phyloP scores from a whole-genome alignment of 2,888 invertebrate species.

The Labia minor region DNA sequence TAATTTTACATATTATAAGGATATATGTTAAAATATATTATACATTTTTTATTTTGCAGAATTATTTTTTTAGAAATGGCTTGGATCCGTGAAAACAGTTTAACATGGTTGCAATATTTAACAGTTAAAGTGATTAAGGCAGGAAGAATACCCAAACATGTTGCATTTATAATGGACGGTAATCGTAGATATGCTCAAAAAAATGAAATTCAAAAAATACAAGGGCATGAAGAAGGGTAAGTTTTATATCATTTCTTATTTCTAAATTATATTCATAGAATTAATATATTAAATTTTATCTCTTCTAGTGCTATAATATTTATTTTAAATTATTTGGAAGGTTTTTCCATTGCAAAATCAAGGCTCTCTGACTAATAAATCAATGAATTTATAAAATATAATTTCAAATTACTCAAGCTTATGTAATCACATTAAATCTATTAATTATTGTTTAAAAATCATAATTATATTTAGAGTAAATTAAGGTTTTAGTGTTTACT shows the following conservation, averaged over 20 bases:
- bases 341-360: neutral
- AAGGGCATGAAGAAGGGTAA: slow-evolving; percentile 66
- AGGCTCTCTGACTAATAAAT: too few species aligned
- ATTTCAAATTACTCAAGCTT: too few species aligned
- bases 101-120: slow-evolving; percentile 41
- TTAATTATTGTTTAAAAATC: too few species aligned
- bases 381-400: too few species aligned
- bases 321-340: neutral
- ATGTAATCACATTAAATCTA: too few species aligned
- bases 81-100: slow-evolving; percentile 37
- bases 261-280: neutral
- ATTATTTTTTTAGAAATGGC: slow-evolving; percentile 27
- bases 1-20: too few species aligned
- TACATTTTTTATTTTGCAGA: too few species aligned
- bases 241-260: slow-evolving; percentile 18
- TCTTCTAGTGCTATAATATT: neutral
- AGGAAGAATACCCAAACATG: slow-evolving; percentile 77
- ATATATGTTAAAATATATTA: too few species aligned
- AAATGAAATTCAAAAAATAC: slow-evolving; percentile 57
- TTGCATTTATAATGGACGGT: slow-evolving; percentile 98
- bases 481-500: too few species aligned
- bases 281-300: neutral
- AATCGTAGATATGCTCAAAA: slow-evolving; percentile 87
- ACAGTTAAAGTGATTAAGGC: slow-evolving; percentile 63
- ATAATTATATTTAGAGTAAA: too few species aligned